phyloP scores from a whole-genome alignment of 2,888 invertebrate genomes.

The Caenorhabditis wallacei region DNA sequence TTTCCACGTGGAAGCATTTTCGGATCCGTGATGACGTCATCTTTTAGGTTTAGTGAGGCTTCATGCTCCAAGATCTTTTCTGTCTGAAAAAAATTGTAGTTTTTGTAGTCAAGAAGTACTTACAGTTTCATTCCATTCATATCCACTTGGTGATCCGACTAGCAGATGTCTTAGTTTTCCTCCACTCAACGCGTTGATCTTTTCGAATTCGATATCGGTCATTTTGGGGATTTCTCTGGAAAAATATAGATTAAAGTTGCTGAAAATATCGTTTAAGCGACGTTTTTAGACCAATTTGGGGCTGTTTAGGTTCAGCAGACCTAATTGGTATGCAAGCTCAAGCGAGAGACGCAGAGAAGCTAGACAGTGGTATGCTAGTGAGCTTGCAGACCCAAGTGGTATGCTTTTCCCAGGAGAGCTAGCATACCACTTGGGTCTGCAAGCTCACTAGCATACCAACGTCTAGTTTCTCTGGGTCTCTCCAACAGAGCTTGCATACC shows the following conservation, averaged over 20 bases:
- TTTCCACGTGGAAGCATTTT: slow-evolving; percentile 79
- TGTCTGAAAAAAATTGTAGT: slow-evolving; percentile 67
- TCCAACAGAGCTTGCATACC: too few species aligned
- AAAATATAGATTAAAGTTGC: not conserved
- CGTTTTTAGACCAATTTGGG: not conserved
- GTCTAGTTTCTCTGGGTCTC: too few species aligned
- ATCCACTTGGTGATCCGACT: slow-evolving; percentile 83
- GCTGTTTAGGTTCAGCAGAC: too few species aligned
- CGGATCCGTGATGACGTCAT: slow-evolving; percentile 73
- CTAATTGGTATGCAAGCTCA: too few species aligned
- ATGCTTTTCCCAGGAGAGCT: too few species aligned
- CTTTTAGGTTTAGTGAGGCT: slow-evolving; percentile 66
- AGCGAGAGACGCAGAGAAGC: too few species aligned
- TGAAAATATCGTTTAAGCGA: slow-evolving; percentile 1
- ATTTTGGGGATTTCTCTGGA: slow-evolving; percentile 80
- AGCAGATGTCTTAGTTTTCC: slow-evolving; percentile 82
- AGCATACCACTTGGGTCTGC: too few species aligned
- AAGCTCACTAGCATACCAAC: too few species aligned
- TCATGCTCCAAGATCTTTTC: slow-evolving; percentile 80
- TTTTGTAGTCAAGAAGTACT: not conserved
- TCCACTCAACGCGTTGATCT: slow-evolving; percentile 77
- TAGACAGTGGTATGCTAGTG: too few species aligned
- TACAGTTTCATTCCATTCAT: slow-evolving; percentile 81
- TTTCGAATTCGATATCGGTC: slow-evolving; percentile 79
- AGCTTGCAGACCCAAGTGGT: too few species aligned